Evolutionary conservation across 1,140 invertebrate species (phyloP), one percentile per base, ranked within the genome.

Genomic region (Listronotus oregonensis): DNA sequence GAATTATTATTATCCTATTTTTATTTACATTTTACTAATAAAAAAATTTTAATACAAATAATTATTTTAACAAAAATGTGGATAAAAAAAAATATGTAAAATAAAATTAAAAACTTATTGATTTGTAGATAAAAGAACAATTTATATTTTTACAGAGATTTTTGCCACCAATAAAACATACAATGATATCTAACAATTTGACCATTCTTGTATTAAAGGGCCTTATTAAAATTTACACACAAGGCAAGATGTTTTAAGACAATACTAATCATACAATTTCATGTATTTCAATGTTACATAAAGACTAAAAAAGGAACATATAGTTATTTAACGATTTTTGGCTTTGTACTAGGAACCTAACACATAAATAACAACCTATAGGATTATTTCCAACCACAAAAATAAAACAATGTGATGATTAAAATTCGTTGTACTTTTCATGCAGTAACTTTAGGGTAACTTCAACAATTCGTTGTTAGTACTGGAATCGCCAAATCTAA

Each of bases 381-480:
- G 5, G 21, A 27, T 27, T 27, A 3, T 27, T 3, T 27, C 21
- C 7, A 51, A 27, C 49, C 11, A 6, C 21, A 0, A 32, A 14
- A 51, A 51, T 9, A 51, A 12, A 50, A 15, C 18, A 15, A 6
- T 31, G 21, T 31, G 4, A 51, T 32, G 15, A 27, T 18, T 12
- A 51, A 51, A 31, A 31, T 51, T 51, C 52, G 52, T 37, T 55
- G 52, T 39, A 37, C n/a, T 55, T 42, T 42, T 37, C 14, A 37
- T 37, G 14, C 27, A 60, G 46, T 10, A 60, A 58, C 54, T 56
- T 15, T 15, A 8, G 10, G 54, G 34, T 43, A 56, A 56, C 40
- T 11, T 7, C n/a, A 46, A 27, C 1, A 27, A 27, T 64, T 64
- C 37, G 50, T 31, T 46, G 51, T 46, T 44, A 58, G 43, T 44